Evolutionary conservation across 1,140 invertebrate species (phyloP).

Genomic region (Zaprionus lachaisei): DNA sequence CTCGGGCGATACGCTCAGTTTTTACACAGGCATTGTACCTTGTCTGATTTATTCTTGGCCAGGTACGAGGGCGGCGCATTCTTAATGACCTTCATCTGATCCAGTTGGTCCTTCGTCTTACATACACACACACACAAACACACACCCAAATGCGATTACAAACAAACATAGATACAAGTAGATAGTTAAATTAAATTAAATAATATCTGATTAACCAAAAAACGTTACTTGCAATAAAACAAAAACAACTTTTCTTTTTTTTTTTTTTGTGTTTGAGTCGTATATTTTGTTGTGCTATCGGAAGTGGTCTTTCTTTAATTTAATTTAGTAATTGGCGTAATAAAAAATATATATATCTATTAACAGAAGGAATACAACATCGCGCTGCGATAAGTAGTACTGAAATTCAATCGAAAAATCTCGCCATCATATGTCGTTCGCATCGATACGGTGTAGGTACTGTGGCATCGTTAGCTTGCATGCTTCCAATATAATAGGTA

Average conservation of each 20-base stretch:
- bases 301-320: constrained; percentile 33
- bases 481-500: constrained; percentile 31
- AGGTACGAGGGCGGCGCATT: constrained; percentile 93
- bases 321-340: constrained; percentile 37
- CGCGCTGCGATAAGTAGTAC: constrained; percentile 51
- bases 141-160: not conserved
- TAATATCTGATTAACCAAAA: constrained; percentile 23
- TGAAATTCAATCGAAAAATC: constrained; percentile 51
- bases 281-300: constrained; percentile 27
- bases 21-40: constrained; percentile 87
- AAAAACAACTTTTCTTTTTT: constrained; percentile 11
- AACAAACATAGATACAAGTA: constrained; percentile 14
- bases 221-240: constrained; percentile 29
- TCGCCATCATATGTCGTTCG: constrained; percentile 15
- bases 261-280: constrained; percentile 12
- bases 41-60: constrained; percentile 93
- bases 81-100: constrained; percentile 90
- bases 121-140: constrained; percentile 13
- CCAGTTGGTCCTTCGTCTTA: constrained; percentile 87
- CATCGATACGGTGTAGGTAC: constrained; percentile 5
- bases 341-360: constrained; percentile 59
- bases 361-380: constrained; percentile 49
- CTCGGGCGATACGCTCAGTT: constrained; percentile 21
- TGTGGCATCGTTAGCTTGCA: constrained; percentile 34
- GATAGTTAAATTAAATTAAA: not conserved